phyloP scores from a whole-genome alignment of 2,888 invertebrate genomes.

The Colletes collaris region DNA sequence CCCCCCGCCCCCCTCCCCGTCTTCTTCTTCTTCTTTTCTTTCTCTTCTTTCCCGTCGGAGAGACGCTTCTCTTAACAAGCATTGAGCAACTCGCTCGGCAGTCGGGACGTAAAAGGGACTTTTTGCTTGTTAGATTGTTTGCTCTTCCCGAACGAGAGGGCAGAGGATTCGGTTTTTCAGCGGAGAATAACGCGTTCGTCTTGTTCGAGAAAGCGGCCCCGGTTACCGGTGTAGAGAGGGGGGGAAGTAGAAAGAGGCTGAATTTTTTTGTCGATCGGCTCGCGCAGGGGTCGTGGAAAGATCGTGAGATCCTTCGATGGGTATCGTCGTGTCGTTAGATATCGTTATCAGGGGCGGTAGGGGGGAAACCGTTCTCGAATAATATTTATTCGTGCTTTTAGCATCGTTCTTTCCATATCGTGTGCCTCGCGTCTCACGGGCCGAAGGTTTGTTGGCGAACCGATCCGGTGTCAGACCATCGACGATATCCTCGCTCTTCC shows the following conservation, averaged over 20 bases:
- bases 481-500: no score
- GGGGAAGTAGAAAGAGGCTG: background rate
- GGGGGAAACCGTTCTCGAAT: slow-evolving; percentile 14
- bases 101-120: slow-evolving; percentile 69
- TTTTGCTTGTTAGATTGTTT: slow-evolving; percentile 79
- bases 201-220: slow-evolving; percentile 35
- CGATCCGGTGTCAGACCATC: no score
- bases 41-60: slow-evolving; percentile 27
- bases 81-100: slow-evolving; percentile 66
- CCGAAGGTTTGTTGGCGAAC: no score
- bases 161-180: slow-evolving; percentile 56
- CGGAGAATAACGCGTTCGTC: slow-evolving; percentile 35
- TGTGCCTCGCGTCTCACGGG: no score
- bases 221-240: slow-evolving; percentile 1
- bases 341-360: slow-evolving; percentile 22
- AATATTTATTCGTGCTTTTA: slow-evolving; percentile 10
- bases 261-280: slow-evolving; percentile 55
- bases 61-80: slow-evolving; percentile 75
- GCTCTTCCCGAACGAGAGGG: slow-evolving; percentile 61
- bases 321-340: slow-evolving; percentile 34
- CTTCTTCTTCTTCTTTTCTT: slow-evolving; percentile 19
- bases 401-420: slow-evolving; percentile 20
- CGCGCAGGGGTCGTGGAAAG: slow-evolving; percentile 25
- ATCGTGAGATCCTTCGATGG: slow-evolving; percentile 49
- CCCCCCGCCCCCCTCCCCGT: background rate